Evolutionary conservation across 2,888 invertebrate species (phyloP).

Genomic region (Stenodera caucasica): DNA sequence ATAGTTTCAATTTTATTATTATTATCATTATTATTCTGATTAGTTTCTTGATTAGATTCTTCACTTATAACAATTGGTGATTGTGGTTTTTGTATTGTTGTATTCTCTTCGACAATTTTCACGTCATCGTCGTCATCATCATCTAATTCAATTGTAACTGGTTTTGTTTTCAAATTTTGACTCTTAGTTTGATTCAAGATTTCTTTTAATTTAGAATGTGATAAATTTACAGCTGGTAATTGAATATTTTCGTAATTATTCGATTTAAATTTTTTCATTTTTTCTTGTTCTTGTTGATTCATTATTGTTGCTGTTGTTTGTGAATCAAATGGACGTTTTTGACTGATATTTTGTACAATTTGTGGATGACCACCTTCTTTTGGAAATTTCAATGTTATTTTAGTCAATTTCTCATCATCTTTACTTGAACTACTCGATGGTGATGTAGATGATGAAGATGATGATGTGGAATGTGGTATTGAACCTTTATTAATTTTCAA

Average conservation of each 20-base stretch:
- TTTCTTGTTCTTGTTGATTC: constrained; percentile 26
- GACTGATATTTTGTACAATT: constrained; percentile 43
- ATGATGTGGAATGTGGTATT: constrained; percentile 18
- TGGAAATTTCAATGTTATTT: constrained; percentile 60
- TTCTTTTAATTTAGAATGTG: constrained; percentile 33
- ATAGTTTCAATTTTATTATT: neutral
- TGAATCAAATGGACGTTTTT: neutral
- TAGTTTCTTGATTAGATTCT: constrained; percentile 42
- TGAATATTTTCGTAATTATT: constrained; percentile 11
- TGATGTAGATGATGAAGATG: neutral
- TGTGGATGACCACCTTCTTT: constrained; percentile 55
- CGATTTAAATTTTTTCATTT: constrained; percentile 18
- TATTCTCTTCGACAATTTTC: constrained; percentile 33
- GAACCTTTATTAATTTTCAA: constrained; percentile 67
- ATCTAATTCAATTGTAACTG: constrained; percentile 19
- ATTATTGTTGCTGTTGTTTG: neutral
- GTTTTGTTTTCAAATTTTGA: neutral
- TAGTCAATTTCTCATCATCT: constrained; percentile 55
- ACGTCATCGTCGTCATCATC: constrained; percentile 33
- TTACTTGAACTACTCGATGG: neutral
- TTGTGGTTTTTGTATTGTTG: constrained; percentile 24
- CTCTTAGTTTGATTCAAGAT: constrained; percentile 22
- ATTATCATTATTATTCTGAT: constrained; percentile 17
- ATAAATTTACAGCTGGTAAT: constrained; percentile 8
- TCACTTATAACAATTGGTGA: constrained; percentile 43